These are phyloP conservation scores for Drosophila auraria DNA, from an alignment of 1,140 invertebrate genomes.

Conservation along the genomic window DNA sequence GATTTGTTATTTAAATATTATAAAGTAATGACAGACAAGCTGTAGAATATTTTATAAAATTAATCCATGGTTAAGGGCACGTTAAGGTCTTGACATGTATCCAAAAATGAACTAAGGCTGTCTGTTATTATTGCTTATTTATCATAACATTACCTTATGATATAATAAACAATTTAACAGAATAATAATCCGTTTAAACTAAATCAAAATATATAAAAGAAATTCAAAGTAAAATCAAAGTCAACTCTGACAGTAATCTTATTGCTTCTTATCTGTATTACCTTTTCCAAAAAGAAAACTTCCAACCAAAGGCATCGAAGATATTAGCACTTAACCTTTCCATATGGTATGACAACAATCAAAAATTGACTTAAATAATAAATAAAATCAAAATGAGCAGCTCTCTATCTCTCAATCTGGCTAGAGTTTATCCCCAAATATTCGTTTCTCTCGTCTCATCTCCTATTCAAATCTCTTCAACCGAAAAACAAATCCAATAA, in stretches of 20 bases:
- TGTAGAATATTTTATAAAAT: no score
- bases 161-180: background rate
- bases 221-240: background rate
- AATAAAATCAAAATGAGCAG: conserved; percentile 23
- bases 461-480: conserved; percentile 15
- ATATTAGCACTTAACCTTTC: conserved; percentile 2
- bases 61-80: no score
- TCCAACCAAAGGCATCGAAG: background rate
- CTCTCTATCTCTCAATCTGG: conserved; percentile 18
- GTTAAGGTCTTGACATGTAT: no score
- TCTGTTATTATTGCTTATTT: background rate
- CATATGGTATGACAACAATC: background rate
- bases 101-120: no score
- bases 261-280: no score
- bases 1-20: no score
- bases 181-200: background rate
- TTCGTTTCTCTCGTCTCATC: conserved; percentile 16
- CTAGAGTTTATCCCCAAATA: background rate
- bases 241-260: background rate
- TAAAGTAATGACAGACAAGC: no score
- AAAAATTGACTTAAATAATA: background rate
- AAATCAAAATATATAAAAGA: background rate
- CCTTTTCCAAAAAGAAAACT: background rate
- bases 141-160: background rate
- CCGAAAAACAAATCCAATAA: conserved; percentile 37